phyloP scores from a whole-genome alignment of 2,113 vertebrate species.

The Gymnobelideus leadbeateri region DNA sequence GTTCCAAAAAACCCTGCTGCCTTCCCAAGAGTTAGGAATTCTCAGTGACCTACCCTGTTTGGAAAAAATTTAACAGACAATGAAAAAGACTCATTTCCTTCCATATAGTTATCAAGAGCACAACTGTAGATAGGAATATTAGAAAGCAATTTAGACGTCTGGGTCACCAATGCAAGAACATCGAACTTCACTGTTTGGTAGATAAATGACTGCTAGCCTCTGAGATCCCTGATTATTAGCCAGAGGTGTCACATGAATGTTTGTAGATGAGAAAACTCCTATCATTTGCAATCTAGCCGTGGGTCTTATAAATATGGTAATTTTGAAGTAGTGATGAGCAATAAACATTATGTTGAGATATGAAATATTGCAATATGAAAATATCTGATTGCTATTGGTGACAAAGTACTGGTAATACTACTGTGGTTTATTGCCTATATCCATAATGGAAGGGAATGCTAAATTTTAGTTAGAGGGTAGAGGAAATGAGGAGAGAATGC shows the following conservation, averaged over 20 bases:
- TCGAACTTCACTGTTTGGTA: background rate
- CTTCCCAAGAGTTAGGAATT: constrained; percentile 14
- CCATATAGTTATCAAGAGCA: background rate
- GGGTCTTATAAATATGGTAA: background rate
- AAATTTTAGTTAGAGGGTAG: background rate
- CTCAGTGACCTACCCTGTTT: background rate
- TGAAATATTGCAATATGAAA: background rate
- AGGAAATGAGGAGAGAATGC: background rate
- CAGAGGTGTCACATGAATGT: background rate
- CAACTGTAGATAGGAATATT: background rate
- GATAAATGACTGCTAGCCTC: background rate
- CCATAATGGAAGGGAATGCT: background rate
- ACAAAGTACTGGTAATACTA: background rate
- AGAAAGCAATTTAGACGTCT: background rate
- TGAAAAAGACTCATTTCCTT: background rate
- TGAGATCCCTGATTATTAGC: background rate
- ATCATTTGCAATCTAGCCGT: background rate
- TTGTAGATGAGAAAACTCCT: background rate
- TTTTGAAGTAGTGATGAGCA: background rate
- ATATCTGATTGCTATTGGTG: background rate
- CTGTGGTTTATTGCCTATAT: background rate
- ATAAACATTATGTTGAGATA: background rate
- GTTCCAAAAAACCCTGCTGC: background rate
- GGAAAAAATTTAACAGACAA: background rate
- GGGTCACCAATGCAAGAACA: background rate